These are phyloP conservation scores for Drosophila helvetica DNA, from an alignment of 2,888 invertebrate genomes.

Conservation along the genomic window DNA sequence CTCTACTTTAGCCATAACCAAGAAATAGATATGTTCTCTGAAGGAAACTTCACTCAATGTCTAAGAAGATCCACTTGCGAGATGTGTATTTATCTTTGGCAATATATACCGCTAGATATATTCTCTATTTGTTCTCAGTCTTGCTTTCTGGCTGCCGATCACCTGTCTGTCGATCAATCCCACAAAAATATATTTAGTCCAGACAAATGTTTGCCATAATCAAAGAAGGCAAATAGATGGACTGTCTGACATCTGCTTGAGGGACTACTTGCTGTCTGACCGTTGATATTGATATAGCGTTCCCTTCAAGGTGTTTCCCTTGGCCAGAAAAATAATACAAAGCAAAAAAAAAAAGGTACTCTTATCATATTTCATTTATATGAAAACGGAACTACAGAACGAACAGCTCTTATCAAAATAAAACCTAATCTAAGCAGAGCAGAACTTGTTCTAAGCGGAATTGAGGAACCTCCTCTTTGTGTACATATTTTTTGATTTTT, in stretches of 20 bases:
- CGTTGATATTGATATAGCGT: slow-evolving; percentile 3
- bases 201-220: slow-evolving; percentile 36
- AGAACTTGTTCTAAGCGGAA: slow-evolving; percentile 38
- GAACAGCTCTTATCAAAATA: slow-evolving; percentile 22
- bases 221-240: slow-evolving; percentile 31
- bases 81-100: not conserved
- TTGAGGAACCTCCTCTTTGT: slow-evolving; percentile 32
- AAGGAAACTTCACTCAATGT: not conserved
- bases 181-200: slow-evolving; percentile 17
- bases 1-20: not conserved
- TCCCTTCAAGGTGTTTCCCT: slow-evolving; percentile 39
- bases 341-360: not conserved
- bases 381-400: slow-evolving; percentile 30
- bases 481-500: slow-evolving; percentile 37
- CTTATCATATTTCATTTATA: slow-evolving; percentile 8
- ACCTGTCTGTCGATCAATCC: slow-evolving; percentile 23
- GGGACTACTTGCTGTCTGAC: slow-evolving; percentile 8
- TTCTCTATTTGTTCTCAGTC: not conserved
- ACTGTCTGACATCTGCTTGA: slow-evolving; percentile 30
- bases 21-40: not conserved
- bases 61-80: not conserved
- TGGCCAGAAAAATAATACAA: slow-evolving; percentile 16
- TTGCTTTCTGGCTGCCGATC: slow-evolving; percentile 27
- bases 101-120: not conserved
- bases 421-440: slow-evolving; percentile 16